These are phyloP conservation scores for Drosophila setosimentum DNA, from an alignment of 2,888 invertebrate genomes.

Conservation along the genomic window DNA sequence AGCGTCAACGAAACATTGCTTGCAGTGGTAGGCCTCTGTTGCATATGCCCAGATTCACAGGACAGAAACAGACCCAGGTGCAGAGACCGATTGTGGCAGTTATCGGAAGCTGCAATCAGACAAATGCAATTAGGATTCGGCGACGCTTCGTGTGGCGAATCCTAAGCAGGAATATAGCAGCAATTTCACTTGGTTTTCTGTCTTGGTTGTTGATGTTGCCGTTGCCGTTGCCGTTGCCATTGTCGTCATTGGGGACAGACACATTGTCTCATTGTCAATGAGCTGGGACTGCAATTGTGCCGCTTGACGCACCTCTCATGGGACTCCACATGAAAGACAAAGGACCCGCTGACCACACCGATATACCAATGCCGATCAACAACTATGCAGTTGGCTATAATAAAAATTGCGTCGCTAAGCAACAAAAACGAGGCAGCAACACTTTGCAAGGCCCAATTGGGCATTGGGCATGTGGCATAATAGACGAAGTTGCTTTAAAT, in stretches of 20 bases:
- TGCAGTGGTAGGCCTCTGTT: constrained; percentile 20
- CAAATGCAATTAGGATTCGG: constrained; percentile 78
- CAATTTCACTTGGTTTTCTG: constrained; percentile 34
- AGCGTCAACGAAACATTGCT: constrained; percentile 29
- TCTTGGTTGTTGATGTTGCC: background rate
- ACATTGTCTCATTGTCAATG: constrained; percentile 50
- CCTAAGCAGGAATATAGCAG: constrained; percentile 58
- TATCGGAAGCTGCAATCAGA: constrained; percentile 68
- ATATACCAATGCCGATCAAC: constrained; percentile 17
- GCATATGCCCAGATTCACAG: constrained; percentile 14
- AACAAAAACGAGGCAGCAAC: constrained; percentile 33
- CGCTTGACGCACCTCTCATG: constrained; percentile 49
- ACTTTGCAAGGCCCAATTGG: constrained; percentile 4
- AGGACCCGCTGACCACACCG: constrained; percentile 51
- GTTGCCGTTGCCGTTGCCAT: background rate
- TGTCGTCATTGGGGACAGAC: constrained; percentile 46
- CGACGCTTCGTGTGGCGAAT: constrained; percentile 69
- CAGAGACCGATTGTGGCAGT: constrained; percentile 31
- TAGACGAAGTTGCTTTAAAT: constrained; percentile 3
- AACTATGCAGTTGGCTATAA: constrained; percentile 32
- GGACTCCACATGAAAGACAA: constrained; percentile 72
- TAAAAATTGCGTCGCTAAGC: constrained; percentile 47
- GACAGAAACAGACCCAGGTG: constrained; percentile 7
- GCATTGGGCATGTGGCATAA: constrained; percentile 25
- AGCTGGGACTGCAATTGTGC: constrained; percentile 33